A percentile compares a stretch with the other conserved stretches of the same genome.
Conservation (phyloP, 2,797 vertebrate species). For the Tenualosa ilisha region DNA sequence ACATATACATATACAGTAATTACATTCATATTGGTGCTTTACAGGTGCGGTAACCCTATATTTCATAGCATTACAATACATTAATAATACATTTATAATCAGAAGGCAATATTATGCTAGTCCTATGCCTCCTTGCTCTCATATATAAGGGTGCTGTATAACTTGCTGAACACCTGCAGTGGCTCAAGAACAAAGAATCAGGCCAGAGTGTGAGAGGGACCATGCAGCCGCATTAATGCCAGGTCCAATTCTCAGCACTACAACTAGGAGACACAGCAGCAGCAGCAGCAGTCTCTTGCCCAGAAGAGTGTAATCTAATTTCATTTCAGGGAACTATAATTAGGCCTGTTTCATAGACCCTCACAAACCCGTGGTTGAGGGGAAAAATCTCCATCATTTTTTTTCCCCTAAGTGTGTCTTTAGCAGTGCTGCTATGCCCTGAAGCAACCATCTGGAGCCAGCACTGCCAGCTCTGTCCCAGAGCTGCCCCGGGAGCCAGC, state of each 20-base stretch:
- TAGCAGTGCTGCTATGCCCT: not conserved
- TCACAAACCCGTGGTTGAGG: not conserved
- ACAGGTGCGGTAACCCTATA: no score
- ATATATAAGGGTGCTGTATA: not conserved
- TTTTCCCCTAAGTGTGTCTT: not conserved
- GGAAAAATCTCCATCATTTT: not conserved
- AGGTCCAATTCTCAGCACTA: no score
- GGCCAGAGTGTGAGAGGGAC: not conserved
- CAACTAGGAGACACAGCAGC: not conserved
- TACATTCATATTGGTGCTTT: not conserved
- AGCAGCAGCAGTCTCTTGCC: not conserved
- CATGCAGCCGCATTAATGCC: no score
- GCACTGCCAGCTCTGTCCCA: not conserved
- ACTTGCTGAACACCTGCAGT: not conserved
- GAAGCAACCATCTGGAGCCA: not conserved
- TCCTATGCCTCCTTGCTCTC: not conserved
- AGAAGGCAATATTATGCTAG: not conserved
- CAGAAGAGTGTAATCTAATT: not conserved
- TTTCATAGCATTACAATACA: not conserved
- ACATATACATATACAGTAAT: no score
- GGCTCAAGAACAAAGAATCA: not conserved
- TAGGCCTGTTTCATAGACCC: not conserved
- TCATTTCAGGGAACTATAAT: not conserved
- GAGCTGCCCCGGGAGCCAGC: not conserved
- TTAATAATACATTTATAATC: no score